Evolutionary conservation across 1,140 invertebrate genomes (phyloP).

Genomic region (Telenomus remus): DNA sequence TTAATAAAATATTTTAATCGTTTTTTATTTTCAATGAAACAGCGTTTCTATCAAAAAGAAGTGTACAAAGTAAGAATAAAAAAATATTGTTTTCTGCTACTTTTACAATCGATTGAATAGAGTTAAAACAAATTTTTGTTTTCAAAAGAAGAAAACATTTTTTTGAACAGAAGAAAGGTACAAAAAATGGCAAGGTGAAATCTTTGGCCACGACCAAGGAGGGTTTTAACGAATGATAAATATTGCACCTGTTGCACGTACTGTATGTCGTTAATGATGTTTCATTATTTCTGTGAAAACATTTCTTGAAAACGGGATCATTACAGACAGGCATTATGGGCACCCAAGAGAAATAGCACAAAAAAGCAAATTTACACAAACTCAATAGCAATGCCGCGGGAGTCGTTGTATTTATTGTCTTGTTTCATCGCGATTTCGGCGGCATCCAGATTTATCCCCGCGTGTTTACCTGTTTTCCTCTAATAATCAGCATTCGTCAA

Average conservation of each 20-base stretch:
- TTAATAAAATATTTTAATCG: too few species aligned
- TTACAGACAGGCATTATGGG: constrained; percentile 50
- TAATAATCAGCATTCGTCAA: constrained; percentile 1
- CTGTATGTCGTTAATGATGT: constrained; percentile 54
- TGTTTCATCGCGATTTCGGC: constrained; percentile 35
- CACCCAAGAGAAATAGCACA: constrained; percentile 41
- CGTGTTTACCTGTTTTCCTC: not conserved
- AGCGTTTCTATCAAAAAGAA: too few species aligned
- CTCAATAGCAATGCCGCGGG: constrained; percentile 38
- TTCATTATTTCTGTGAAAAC: constrained; percentile 58
- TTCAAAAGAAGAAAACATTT: constrained; percentile 5
- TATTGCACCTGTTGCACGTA: constrained; percentile 56
- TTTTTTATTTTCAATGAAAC: too few species aligned
- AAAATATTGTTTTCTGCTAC: too few species aligned
- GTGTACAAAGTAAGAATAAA: too few species aligned
- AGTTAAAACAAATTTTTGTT: too few species aligned
- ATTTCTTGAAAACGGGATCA: constrained; percentile 52
- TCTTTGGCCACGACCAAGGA: constrained; percentile 45
- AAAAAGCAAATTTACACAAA: constrained; percentile 42
- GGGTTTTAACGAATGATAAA: constrained; percentile 47
- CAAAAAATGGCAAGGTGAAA: constrained; percentile 37
- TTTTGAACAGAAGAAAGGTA: constrained; percentile 5
- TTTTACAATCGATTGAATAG: too few species aligned
- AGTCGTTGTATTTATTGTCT: constrained; percentile 46
- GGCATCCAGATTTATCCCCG: constrained; percentile 30